Evolutionary conservation across 2,888 invertebrate genomes (phyloP), one percentile per base, ranked within the genome.

Genomic region (Actias luna): DNA sequence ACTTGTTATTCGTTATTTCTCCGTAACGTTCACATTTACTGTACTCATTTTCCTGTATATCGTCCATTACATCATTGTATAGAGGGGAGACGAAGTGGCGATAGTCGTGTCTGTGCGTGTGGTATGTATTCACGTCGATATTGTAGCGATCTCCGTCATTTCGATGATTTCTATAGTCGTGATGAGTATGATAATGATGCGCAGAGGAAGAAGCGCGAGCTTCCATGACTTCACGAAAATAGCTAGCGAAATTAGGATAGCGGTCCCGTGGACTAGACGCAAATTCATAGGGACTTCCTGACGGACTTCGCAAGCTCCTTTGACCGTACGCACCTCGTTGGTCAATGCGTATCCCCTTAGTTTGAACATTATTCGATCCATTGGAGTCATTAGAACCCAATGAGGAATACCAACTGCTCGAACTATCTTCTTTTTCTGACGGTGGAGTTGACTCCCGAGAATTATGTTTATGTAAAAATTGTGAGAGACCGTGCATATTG

Each of bases 21-120:
- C 93, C 93, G 69, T 93, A 93, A 12, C 81, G 81, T 62, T 93
- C 93, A 68, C 92, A 92, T 77, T 93, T 93, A 65, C 85, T 89
- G 64, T 90, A 92, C 65, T 90, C 92, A 63, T 88, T 85, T 74
- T 93, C 93, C 73, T 91, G 90, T 67, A 91, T 92, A 67, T 93
- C 93, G 66, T 92, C 93, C 92, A 93, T 91, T 22, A 77, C 83
- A 61, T 92, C 92, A 63, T 80, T 86, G 74, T 82, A 92, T 5
- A 93, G 82, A 18, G 92, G 90, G 29, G 92, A 92, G 3, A 88
- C 76, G 65, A 80, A 92, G 61, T 93, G 92, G 58, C 93, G 93
- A 69, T 92, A 85, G 27, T 90, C 91, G 63, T 83, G 77, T 16
- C 85, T 79, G 1, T 87, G 75, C 7, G 78, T 69, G 64, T 88